Conservation (phyloP, 2,113 vertebrate genomes). For the Diadophis punctatus region DNA sequence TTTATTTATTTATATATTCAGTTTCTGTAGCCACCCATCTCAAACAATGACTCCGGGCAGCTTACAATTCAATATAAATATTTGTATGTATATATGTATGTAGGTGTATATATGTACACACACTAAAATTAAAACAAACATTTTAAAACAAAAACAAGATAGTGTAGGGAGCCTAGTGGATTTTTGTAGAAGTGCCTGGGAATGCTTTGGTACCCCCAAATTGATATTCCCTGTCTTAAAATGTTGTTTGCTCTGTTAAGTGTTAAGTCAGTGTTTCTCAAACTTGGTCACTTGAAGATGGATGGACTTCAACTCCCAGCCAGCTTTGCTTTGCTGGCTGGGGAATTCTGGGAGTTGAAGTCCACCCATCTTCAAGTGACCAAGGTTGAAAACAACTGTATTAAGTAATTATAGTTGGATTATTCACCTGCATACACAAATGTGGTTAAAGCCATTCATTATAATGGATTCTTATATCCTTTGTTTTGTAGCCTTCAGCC, state of each 20-base stretch:
- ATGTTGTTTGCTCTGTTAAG: background rate
- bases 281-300: background rate
- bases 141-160: background rate
- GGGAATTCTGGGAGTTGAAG: background rate
- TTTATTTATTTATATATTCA: background rate
- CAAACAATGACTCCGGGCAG: background rate
- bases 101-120: background rate
- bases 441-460: background rate
- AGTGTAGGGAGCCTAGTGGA: background rate
- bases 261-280: background rate
- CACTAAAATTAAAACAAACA: background rate
- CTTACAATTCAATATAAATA: background rate
- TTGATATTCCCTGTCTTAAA: background rate
- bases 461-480: background rate
- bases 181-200: background rate
- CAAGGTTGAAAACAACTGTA: background rate
- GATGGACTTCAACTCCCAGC: background rate
- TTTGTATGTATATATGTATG: too few relatives aligned
- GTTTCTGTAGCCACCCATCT: background rate
- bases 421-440: background rate
- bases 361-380: background rate
- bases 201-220: background rate
- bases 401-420: background rate
- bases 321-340: background rate
- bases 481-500: background rate